Conservation (phyloP, 2,797 vertebrate species). For the Benthosema pterotum region DNA sequence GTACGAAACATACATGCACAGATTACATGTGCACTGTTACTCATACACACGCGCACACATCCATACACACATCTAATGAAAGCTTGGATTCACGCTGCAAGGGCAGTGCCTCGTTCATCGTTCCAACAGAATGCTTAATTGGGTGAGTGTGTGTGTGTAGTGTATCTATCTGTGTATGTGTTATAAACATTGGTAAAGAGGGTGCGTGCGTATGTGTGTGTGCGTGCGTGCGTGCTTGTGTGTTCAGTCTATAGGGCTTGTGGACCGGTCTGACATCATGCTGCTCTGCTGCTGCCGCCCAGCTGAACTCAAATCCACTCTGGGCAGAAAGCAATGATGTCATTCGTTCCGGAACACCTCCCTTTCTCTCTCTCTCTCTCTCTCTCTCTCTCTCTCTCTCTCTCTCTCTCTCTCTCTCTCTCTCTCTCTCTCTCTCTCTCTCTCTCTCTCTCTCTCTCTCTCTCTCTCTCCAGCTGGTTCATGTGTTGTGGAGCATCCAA, state of each 20-base stretch:
- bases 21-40: background rate
- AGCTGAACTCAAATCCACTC: conserved; percentile 54
- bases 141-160: conserved; percentile 22
- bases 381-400: conserved; percentile 6
- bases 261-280: conserved; percentile 61
- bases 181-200: background rate
- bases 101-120: conserved; percentile 11
- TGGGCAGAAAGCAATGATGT: conserved; percentile 66
- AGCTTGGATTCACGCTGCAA: background rate
- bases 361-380: conserved; percentile 20
- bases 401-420: conserved; percentile 28
- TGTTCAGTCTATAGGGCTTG: conserved; percentile 26
- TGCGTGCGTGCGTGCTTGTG: conserved; percentile 1
- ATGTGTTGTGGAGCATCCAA: conserved; percentile 69
- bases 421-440: conserved; percentile 9
- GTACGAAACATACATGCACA: conserved; percentile 6
- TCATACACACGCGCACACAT: too few relatives aligned
- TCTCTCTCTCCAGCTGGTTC: conserved; percentile 12
- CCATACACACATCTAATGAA: background rate
- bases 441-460: conserved; percentile 4
- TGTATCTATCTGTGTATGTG: too few relatives aligned
- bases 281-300: conserved; percentile 34
- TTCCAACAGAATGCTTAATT: conserved; percentile 49
- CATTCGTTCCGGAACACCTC: conserved; percentile 44
- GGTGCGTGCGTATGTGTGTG: background rate